Evolutionary conservation across 2,113 vertebrate species (phyloP), one percentile per base, ranked within the genome.

Genomic region (Callipepla squamata): DNA sequence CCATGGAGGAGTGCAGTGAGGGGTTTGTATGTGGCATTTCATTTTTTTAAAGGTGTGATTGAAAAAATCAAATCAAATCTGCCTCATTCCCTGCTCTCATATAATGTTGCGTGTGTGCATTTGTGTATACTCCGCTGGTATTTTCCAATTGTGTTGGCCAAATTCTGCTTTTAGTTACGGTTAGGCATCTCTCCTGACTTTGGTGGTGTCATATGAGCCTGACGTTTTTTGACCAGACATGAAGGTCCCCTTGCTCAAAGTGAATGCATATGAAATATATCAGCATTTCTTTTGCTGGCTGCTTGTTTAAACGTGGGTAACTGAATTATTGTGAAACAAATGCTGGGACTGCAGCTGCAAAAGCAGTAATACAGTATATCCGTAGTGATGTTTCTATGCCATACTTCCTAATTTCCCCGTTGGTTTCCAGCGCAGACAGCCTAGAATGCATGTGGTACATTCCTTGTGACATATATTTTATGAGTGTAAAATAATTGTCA

Each of bases 241-340:
- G 90, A 94, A 94, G 92, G 90, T 94, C 94, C 85, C 94, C 90
- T 82, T 95, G 90, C 95, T 95, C 85, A 92, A 94, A 93, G 87
- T 83, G 89, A 95, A 94, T 94, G 93, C 82, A 78, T 92, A 94
- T 96, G 95, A 95, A 95, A 94, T 94, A 85, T 89, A 94, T 96
- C 93, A 95, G 92, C 85, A 72, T 92, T 94, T 94, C 89, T 95
- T 95, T 79, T 96, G 75, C 80, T 96, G 86, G 69, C 89, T 95
- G 86, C 89, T 96, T 96, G 85, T 95, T 96, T 96, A 94, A 95
- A 96, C 91, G 89, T 57, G 91, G 91, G 91, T 94, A 96, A 96
- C 95, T 93, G 93, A 94, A 94, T 95, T 94, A 96, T 94, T 95
- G 95, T 95, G 96, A 95, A 96, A 92, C 94, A 96, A 93, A 91